A percentile compares a stretch with the other conserved stretches of the same genome.
phyloP scores from a whole-genome alignment of 2,888 invertebrate genomes.

The Protonemura montana region DNA sequence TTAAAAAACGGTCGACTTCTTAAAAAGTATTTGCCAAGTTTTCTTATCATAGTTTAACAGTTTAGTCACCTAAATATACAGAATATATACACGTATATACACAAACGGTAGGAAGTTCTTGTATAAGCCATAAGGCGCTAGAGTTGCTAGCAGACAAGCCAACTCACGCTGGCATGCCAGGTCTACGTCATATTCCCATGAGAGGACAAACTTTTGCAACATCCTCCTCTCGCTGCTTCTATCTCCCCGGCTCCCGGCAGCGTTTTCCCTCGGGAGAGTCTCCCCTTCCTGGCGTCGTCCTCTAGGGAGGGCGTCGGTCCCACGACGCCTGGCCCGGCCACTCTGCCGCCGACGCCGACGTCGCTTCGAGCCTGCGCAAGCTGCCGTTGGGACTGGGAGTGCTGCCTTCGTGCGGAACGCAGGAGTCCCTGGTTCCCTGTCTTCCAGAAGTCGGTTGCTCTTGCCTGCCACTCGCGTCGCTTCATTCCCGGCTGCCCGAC shows the following conservation, averaged over 20 bases:
- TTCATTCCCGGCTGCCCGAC: background rate
- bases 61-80: background rate
- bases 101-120: background rate
- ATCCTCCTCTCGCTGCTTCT: conserved; percentile 35
- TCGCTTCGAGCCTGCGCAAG: background rate
- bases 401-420: background rate
- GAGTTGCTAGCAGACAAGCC: background rate
- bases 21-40: background rate
- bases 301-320: conserved; percentile 39
- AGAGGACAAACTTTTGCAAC: conserved; percentile 35
- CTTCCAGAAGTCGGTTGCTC: background rate
- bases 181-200: background rate
- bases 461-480: conserved; percentile 1
- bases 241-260: conserved; percentile 19
- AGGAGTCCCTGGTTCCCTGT: background rate
- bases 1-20: background rate
- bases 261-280: conserved; percentile 17
- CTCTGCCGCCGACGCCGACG: conserved; percentile 14
- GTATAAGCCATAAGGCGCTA: background rate
- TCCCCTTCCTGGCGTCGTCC: conserved; percentile 31
- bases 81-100: no score
- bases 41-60: background rate
- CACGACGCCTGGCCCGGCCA: conserved; percentile 41
- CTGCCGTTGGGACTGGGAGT: background rate
- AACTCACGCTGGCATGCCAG: background rate